Conservation (phyloP, 2,888 invertebrate species). For the Eulithis prunata region DNA sequence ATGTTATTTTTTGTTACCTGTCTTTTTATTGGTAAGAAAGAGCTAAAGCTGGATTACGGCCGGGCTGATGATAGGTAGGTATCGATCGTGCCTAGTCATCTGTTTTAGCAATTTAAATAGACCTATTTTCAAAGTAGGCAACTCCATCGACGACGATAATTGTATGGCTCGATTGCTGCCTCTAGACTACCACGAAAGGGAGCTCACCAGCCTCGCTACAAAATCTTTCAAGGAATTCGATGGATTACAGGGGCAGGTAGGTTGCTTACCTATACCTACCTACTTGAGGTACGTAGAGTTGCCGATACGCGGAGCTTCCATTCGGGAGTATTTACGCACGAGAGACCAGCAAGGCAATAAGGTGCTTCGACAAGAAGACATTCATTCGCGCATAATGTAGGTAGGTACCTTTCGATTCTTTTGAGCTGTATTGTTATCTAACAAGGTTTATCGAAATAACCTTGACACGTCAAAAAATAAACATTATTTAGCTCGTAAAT, state of each 20-base stretch:
- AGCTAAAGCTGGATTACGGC: slow-evolving; percentile 10
- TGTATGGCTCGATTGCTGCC: too few relatives aligned
- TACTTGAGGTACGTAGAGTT: slow-evolving; percentile 5
- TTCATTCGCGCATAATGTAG: too few relatives aligned
- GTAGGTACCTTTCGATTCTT: too few relatives aligned
- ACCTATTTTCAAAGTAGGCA: too few relatives aligned
- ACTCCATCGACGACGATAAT: too few relatives aligned
- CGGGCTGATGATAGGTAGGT: not conserved
- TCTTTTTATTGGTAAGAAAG: not conserved
- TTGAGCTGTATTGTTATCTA: not conserved
- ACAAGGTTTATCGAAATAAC: not conserved
- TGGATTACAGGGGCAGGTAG: not conserved
- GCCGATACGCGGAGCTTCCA: slow-evolving; percentile 57
- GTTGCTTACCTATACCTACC: not conserved
- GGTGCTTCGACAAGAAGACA: slow-evolving; percentile 37
- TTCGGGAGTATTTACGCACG: slow-evolving; percentile 54
- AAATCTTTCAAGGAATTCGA: too few relatives aligned
- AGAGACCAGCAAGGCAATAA: slow-evolving; percentile 36
- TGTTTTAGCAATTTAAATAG: not conserved
- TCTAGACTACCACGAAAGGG: too few relatives aligned
- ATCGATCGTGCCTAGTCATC: too few relatives aligned
- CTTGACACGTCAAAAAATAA: slow-evolving; percentile 16
- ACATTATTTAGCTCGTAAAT: slow-evolving; percentile 16
- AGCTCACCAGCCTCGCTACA: too few relatives aligned
- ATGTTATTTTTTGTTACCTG: slow-evolving; percentile 3